Evolutionary conservation across 2,113 vertebrate genomes (phyloP), one percentile per base, ranked within the genome.

Genomic region (Tragulus kanchil): DNA sequence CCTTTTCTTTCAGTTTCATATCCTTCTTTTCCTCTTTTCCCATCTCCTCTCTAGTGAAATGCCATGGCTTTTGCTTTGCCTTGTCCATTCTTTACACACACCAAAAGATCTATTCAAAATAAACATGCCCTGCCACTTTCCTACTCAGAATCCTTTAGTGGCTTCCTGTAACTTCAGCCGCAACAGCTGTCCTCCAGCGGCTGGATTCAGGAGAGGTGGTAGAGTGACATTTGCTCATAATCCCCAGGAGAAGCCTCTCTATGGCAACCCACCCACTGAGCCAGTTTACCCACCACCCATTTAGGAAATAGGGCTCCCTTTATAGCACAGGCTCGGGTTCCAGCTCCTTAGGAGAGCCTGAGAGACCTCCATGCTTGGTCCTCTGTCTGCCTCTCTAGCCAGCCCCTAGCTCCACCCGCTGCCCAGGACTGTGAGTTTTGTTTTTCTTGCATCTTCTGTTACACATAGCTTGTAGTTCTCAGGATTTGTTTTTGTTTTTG

Each of bases 361-460:
- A 59, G 62, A 56, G 89, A n/a, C 23, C 65, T 64, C 77, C 13
- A 6, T 50, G 58, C 45, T 28, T 12, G n/a, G 42, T 71, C 36
- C 25, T 1, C 42, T 16, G 3, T 28, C 62, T 64, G 19, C 36
- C 62, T 93, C n/a, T 56, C 4, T 13, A 62, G 28, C 12, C 31
- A 45, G 69, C 17, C 16, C 62, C 67, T 5, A n/a, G 26, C 13
- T 21, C 25, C 0, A 1, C 52, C 17, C 64, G 36, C 45, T 52
- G 17, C 28, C 58, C 21, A n/a, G 45, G 75, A 77, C 3, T 16
- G 28, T n/a, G 64, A 45, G 45, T 36, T 93, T 83, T 58, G 54
- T 75, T 96, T 89, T 59, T 25, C 50, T 64, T 64, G 13, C 6
- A 25, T 58, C 48, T 65, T 85, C 52, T 85, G 26, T 93, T 93